phyloP scores from a whole-genome alignment of 2,888 invertebrate genomes.

The Tromatobia lineatoria region DNA sequence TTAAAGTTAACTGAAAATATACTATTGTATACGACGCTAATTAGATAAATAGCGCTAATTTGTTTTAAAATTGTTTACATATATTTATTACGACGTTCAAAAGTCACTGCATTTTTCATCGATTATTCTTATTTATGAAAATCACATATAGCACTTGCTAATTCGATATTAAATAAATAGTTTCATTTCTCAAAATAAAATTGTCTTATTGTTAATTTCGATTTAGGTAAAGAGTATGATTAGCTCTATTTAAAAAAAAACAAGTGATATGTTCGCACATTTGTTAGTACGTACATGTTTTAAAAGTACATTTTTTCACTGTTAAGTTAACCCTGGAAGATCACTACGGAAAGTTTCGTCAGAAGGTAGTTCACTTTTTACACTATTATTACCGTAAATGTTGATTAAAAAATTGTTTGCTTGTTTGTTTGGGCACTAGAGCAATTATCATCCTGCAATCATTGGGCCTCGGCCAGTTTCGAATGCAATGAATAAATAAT shows the following conservation, averaged over 20 bases:
- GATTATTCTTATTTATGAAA: no score
- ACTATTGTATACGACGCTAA: no score
- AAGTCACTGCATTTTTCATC: no score
- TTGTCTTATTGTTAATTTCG: background rate
- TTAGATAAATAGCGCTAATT: no score
- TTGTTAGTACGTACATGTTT: background rate
- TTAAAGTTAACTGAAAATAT: no score
- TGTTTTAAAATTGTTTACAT: no score
- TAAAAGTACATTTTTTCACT: background rate
- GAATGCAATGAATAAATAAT: no score
- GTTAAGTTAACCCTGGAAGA: background rate
- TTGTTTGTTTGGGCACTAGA: no score
- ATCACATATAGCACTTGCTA: background rate
- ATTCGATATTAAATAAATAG: background rate
- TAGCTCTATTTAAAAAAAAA: background rate
- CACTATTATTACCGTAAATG: background rate
- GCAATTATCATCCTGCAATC: no score
- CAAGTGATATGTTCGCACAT: background rate
- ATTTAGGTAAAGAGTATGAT: background rate
- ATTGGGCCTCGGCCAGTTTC: no score
- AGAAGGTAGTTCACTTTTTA: background rate
- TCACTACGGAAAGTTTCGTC: background rate
- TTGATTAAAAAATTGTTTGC: background rate
- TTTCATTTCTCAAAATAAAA: background rate
- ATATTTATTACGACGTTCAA: no score